phyloP scores from a whole-genome alignment of 2,888 invertebrate species.

The Diarsia rubi region DNA sequence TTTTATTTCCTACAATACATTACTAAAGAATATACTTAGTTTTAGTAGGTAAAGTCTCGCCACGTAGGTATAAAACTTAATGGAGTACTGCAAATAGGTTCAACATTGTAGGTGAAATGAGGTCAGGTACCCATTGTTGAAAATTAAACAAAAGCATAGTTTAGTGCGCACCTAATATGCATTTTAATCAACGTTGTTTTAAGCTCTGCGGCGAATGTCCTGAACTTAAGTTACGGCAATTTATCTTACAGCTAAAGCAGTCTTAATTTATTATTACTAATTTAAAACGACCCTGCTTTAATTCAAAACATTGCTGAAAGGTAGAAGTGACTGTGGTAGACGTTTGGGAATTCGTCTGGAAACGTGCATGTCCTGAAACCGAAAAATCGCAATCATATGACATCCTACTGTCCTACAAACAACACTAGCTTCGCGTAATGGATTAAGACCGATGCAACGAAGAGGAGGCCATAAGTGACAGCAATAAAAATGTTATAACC shows the following conservation, averaged over 20 bases:
- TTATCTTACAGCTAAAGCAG: constrained; percentile 7
- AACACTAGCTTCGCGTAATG: not conserved
- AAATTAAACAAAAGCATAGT: constrained; percentile 46
- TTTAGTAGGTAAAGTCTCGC: constrained; percentile 14
- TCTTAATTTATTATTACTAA: not conserved
- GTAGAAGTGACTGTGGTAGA: not conserved
- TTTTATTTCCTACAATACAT: constrained; percentile 43
- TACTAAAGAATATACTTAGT: constrained; percentile 22
- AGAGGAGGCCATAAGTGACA: not conserved
- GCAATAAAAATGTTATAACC: not conserved
- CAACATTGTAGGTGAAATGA: constrained; percentile 39
- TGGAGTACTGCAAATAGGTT: constrained; percentile 20
- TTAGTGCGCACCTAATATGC: constrained; percentile 30
- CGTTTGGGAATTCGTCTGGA: not conserved
- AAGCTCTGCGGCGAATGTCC: not conserved
- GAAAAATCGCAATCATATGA: not conserved
- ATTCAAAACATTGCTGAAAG: not conserved
- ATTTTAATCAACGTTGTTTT: constrained; percentile 37
- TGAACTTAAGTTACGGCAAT: constrained; percentile 9
- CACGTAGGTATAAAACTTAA: constrained; percentile 28
- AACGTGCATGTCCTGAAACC: not conserved
- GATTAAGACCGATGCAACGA: not conserved
- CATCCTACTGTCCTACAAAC: not conserved
- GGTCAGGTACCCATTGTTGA: constrained; percentile 40
- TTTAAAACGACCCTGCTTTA: not conserved